Base-by-base conservation (phyloP, 64 coral and sea anemone genomes). In the Cladopsammia gracilis region DNA sequence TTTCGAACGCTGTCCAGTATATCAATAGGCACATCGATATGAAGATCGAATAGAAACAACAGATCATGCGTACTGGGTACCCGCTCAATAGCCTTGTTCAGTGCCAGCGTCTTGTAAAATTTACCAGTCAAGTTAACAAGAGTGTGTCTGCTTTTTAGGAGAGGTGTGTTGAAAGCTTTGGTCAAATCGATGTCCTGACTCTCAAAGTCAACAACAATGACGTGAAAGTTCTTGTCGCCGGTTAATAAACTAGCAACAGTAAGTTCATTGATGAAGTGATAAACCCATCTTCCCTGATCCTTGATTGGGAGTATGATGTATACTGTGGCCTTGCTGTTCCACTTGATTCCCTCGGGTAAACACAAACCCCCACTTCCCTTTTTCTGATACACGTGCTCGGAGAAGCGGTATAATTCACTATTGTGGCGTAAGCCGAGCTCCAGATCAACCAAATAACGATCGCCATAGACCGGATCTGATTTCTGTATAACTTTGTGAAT, bases 91-190 rank as follows among this genome's bases (percentile, higher is more conserved):
- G 68, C 68, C 12, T 1, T 71, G 22, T 81, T 62, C n/a, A 61
- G 62, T 22, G 82, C 91, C 13, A 87, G 83, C n/a, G 91, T 93
- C 60, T 87, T 86, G 14, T 93, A 86, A 70, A 78, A 87, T 25
- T 73, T 68, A 11, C 91, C 91, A 18, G 73, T 62, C 73, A 64
- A 78, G 13, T 77, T 79, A 20, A 93, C 61, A 53, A 93, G 13
- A 24, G 71, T 87, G 25, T 86, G 86, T 25, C 75, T 93, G 18
- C 69, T 62, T 51, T 50, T 70, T 13, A 93, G 62, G 22, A 86
- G 65, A 79, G 83, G 25, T 18, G n/a, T 93, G 25, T 87, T 54
- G 51, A 93, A 56, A 50, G 69, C 67, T 46, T 87, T 64, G 34
- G 64, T 62, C 23, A 93, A 20, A 12, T 93, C 62, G 7, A 83